Evolutionary conservation across 2,113 vertebrate species (phyloP), one percentile per base, ranked within the genome.

Genomic region (Stercorarius parasiticus): DNA sequence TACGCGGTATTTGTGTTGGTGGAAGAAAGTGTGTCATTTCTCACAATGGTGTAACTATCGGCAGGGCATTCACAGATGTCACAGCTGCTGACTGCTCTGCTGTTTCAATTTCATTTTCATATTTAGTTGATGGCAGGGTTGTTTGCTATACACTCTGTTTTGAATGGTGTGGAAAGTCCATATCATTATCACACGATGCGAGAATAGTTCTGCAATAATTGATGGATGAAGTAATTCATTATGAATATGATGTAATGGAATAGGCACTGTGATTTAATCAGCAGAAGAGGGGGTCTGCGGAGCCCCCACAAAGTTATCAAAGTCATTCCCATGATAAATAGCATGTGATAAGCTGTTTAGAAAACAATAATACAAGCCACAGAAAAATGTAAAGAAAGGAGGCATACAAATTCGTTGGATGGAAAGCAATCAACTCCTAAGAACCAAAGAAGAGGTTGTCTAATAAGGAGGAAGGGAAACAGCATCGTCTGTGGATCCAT

Each of bases 181-280:
- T 84, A 67, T 93, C 64, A 55, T 96, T 85, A 83, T 67, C 67
- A 74, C 59, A 56, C 2, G 6, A n/a, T 86, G 92, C 47, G 32
- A 90, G 81, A 97, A 84, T 49, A 92, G 69, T 58, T 82, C 70
- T 87, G 58, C 22, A 77, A 53, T 94, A 95, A 94, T 34, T 96
- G 81, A 93, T 95, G 81, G 69, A 79, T 87, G 65, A 89, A 92
- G 56, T 47, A 86, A 93, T 95, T 95, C 69, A 77, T 93, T 92
- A 97, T 91, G 93, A 95, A 94, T 82, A 92, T 91, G 92, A 95
- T 89, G 83, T 64, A 95, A 94, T 65, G 32, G 27, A 95, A 79
- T 22, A 94, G 66, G 40, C 85, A 82, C 43, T 62, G 13, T 69
- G 86, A 80, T 93, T 95, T 83, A 96, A 93, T 94, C 53, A 58